Conservation (phyloP, 2,888 invertebrate genomes). For the Ariolimax columbianus region DNA sequence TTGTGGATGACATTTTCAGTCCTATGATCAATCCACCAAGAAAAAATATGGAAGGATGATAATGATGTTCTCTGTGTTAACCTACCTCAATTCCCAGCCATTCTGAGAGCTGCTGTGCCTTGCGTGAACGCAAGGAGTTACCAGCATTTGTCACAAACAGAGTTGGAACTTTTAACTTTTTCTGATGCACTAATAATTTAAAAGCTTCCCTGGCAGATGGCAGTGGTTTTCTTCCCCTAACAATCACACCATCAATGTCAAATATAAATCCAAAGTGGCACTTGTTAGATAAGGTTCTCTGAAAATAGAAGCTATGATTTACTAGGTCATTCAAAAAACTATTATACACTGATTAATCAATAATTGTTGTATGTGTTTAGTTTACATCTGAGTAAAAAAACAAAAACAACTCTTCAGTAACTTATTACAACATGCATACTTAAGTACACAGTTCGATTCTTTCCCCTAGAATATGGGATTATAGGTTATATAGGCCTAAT, state of each 20-base stretch:
- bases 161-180: slow-evolving; percentile 83
- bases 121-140: slow-evolving; percentile 82
- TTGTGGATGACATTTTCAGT: too few species aligned
- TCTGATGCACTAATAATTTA: slow-evolving; percentile 80
- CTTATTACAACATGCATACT: too few species aligned
- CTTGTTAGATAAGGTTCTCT: slow-evolving; percentile 30
- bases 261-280: slow-evolving; percentile 83
- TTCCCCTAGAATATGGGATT: too few species aligned
- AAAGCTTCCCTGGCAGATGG: slow-evolving; percentile 83
- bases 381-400: too few species aligned
- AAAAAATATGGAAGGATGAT: not conserved
- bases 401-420: too few species aligned
- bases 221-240: slow-evolving; percentile 82
- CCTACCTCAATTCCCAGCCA: slow-evolving; percentile 82
- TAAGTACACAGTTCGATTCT: too few species aligned
- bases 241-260: slow-evolving; percentile 85
- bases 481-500: too few species aligned
- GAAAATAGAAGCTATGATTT: slow-evolving; percentile 30
- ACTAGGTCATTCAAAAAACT: not conserved
- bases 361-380: not conserved
- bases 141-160: slow-evolving; percentile 85
- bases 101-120: slow-evolving; percentile 82
- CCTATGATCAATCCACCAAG: too few species aligned
- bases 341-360: not conserved
- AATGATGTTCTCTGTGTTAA: not conserved